Percentiles rank a stretch among this genome's conserved stretches.
Conservation (phyloP, 2,113 vertebrate genomes). For the Leucosticte australis region DNA sequence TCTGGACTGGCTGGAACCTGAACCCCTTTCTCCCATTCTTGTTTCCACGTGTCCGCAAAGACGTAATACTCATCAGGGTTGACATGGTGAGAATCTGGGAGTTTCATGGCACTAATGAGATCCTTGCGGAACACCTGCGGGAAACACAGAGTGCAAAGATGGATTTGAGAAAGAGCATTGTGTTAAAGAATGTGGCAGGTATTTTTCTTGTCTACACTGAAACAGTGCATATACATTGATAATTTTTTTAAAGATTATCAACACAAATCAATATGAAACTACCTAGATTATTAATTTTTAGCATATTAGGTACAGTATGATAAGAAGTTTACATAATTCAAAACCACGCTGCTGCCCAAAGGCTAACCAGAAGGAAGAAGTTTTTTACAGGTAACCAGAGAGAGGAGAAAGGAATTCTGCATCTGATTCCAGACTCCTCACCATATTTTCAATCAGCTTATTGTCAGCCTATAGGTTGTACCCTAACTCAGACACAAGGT, state of each 20-base stretch:
- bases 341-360: neutral
- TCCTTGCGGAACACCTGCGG: constrained; percentile 96
- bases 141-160: neutral
- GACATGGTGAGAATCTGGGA: constrained; percentile 94
- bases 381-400: neutral
- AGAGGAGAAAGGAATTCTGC: neutral
- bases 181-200: neutral
- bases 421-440: neutral
- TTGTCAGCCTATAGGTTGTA: neutral
- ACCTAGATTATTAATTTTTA: neutral
- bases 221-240: neutral
- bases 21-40: constrained; percentile 98
- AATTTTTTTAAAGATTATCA: neutral
- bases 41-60: constrained; percentile 93
- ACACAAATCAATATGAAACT: neutral
- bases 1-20: constrained; percentile 93
- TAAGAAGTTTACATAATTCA: neutral
- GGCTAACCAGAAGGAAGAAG: neutral
- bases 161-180: neutral
- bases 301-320: neutral
- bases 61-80: constrained; percentile 91
- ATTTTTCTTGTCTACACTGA: neutral
- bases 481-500: neutral
- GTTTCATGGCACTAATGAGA: constrained; percentile 99
- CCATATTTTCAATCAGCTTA: neutral